Conservation (phyloP, 2,797 vertebrate genomes). For the Dermochelys coriacea region DNA sequence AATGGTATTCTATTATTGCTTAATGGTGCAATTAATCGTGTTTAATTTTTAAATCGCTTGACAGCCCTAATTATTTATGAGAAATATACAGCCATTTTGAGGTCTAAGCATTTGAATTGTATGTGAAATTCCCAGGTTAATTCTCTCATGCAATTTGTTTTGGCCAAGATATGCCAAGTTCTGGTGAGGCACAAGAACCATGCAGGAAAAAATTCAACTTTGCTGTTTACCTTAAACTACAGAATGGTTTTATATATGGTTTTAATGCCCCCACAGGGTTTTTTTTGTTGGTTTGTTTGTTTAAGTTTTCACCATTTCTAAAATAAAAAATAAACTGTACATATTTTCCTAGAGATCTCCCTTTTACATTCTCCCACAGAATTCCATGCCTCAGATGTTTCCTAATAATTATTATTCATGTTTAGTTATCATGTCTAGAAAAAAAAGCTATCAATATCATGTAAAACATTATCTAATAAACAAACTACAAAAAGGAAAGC, state of each 20-base stretch:
- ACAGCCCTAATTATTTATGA: not conserved
- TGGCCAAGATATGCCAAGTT: not conserved
- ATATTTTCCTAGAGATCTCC: not conserved
- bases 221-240: not conserved
- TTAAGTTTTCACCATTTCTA: not conserved
- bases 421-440: not conserved
- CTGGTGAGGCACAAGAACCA: not conserved
- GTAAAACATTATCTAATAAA: not conserved
- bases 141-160: conserved; percentile 49
- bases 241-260: not conserved
- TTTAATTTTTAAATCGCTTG: not conserved
- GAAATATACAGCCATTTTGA: conserved; percentile 10
- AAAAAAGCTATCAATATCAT: not conserved
- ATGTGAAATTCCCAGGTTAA: not conserved
- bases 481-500: not conserved
- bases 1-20: too few relatives aligned
- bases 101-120: conserved; percentile 22
- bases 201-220: conserved; percentile 31
- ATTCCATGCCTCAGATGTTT: not conserved
- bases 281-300: not conserved
- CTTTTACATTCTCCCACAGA: not conserved
- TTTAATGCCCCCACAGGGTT: conserved; percentile 41
- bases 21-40: too few relatives aligned
- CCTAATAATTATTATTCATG: not conserved
- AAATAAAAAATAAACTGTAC: conserved; percentile 52